These are phyloP conservation scores for Chlorops oryzae DNA, from an alignment of 1,140 invertebrate species.

Conservation along the genomic window DNA sequence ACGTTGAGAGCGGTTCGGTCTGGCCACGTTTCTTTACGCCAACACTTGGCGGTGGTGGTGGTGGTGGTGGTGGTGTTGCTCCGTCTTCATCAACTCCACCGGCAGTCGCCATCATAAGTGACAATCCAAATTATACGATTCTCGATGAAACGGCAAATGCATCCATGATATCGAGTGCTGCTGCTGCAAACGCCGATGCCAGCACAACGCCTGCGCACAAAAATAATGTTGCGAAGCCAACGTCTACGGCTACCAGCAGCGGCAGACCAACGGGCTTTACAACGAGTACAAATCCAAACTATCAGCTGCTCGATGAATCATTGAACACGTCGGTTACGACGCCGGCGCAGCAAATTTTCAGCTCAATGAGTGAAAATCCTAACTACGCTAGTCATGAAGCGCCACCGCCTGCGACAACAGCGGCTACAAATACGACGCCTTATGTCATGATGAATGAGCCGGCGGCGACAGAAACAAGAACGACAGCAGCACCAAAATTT, in stretches of 20 bases:
- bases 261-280: not conserved
- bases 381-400: slow-evolving; percentile 15
- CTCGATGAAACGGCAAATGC: slow-evolving; percentile 11
- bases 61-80: slow-evolving; percentile 28
- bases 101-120: slow-evolving; percentile 1
- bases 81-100: slow-evolving; percentile 8
- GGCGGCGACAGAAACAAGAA: not conserved
- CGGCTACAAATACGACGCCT: too few relatives aligned
- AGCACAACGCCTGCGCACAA: too few relatives aligned
- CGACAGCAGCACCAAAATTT: not conserved
- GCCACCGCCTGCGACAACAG: too few relatives aligned
- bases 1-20: slow-evolving; percentile 38
- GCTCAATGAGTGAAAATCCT: slow-evolving; percentile 30
- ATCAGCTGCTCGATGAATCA: slow-evolving; percentile 32
- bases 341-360: not conserved
- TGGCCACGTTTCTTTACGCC: slow-evolving; percentile 34
- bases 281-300: slow-evolving; percentile 22
- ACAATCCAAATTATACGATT: slow-evolving; percentile 12
- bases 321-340: slow-evolving; percentile 14
- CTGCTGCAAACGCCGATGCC: too few relatives aligned
- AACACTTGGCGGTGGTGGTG: slow-evolving; percentile 38
- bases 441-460: slow-evolving; percentile 28
- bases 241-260: not conserved
- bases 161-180: not conserved
- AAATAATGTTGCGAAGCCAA: slow-evolving; percentile 5